Evolutionary conservation across 1,140 invertebrate genomes (phyloP), one percentile per base, ranked within the genome.

Genomic region (Drosophila parvula): DNA sequence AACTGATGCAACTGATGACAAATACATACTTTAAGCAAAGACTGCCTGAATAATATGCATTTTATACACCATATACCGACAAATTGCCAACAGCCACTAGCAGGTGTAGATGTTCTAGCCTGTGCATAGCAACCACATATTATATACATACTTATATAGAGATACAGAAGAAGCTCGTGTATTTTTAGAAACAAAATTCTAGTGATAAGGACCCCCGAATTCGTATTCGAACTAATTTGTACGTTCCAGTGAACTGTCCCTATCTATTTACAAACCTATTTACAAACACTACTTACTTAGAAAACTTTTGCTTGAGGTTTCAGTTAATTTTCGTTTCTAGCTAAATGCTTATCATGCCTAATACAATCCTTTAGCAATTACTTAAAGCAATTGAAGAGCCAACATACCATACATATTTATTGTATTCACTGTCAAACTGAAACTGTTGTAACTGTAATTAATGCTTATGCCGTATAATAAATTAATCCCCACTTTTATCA

Each of bases 1-100:
- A 89, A 89, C 80, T 89, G 81, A 89, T 78, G 81, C 53, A 89
- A 84, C 80, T 74, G 77, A 82, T 81, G 84, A 88, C 84, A 88
- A 88, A 88, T 88, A 88, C 80, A 77, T 79, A 71, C 30, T 55
- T 79, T 83, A 83, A 83, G 74, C 55, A 50, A 82, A 82, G 84
- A 89, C 84, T 89, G 84, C 84, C 62, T 62, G 53, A 79, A 47
- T 34, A 79, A 43, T 44, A 79, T 63, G 85, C 85, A 84, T 89
- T 89, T 89, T 82, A 82, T 84, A 81, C 30, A 67, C n/a, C 34
- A 55, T 18, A 38, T 9, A 78, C 28, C 5, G 30, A 71, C 28
- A 60, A 44, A 79, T 67, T 79, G 79, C 71, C 82, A 83, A 86
- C 79, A 58, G 60, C 34, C 32, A 63, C 47, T 50, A 41, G 41